These are phyloP conservation scores for Psittacula cyanocephala DNA, from an alignment of 2,113 vertebrate species.

Conservation along the genomic window DNA sequence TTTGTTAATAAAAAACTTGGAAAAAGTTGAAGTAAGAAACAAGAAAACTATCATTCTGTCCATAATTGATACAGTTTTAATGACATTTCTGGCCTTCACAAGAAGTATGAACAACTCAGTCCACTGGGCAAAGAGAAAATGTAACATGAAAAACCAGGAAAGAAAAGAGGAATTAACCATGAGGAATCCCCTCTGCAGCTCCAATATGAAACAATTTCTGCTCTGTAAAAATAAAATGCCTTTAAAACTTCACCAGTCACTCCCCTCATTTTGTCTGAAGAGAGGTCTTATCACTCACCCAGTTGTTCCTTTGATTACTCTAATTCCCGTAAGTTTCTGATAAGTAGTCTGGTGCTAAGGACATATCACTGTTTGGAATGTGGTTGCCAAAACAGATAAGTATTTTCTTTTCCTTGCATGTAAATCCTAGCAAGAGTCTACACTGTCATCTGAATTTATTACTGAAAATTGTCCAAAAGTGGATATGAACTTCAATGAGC, in stretches of 20 bases:
- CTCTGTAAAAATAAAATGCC: not conserved
- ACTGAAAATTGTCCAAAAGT: not conserved
- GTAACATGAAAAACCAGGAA: not conserved
- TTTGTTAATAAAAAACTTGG: not conserved
- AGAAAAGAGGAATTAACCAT: not conserved
- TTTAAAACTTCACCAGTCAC: not conserved
- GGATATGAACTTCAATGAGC: fast-evolving
- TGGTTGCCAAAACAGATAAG: not conserved
- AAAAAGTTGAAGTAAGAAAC: not conserved
- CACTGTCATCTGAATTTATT: not conserved
- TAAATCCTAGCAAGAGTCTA: not conserved
- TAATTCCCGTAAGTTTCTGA: not conserved
- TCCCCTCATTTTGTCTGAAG: not conserved
- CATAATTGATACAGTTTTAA: slow-evolving; percentile 26
- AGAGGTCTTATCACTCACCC: not conserved
- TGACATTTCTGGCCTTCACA: slow-evolving; percentile 62
- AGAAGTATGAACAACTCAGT: slow-evolving; percentile 29
- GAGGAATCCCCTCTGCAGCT: not conserved
- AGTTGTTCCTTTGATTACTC: not conserved
- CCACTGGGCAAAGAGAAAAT: not conserved
- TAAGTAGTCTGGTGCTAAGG: not conserved
- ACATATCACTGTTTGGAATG: not conserved
- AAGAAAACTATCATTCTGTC: not conserved
- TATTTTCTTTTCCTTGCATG: not conserved
- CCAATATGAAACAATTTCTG: not conserved